Base-by-base conservation (phyloP, 2,888 invertebrate genomes). In the Exephanes ischioxanthus region DNA sequence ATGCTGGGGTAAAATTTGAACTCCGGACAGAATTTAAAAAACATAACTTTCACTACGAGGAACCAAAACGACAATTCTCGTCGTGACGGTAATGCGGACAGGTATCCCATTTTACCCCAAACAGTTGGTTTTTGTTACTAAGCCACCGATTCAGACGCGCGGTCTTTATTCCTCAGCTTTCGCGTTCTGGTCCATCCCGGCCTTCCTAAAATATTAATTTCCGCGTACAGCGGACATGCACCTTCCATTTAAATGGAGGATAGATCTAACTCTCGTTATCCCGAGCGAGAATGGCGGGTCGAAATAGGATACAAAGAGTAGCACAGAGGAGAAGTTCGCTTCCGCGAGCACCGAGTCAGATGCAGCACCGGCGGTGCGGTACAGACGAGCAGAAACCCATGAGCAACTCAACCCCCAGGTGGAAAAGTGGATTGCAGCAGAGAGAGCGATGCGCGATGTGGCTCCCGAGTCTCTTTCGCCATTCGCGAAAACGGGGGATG, bases 401-500 rank as follows among this genome's bases (percentile, higher is more conserved):
- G 72, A 77, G 73, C 61, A 63, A 63, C 70, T 66, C 16, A 19
- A 51, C 58, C 78, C 41, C 84, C 71, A 70, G 55, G 80, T 80
- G 72, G 61, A 81, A 81, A 81, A 81, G 78, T 85, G 85, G 78
- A 85, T 81, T 84, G 84, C 81, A 84, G 81, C 61, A 70, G 78
- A 68, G 73, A 73, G 41, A 78, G 73, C 63, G 48, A 66, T 19
- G 55, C 53, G 16, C 70, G 51, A 66, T 66, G 66, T 51, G n/a
- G n/a, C 19, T 33, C 11, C 72, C 33, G 48, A 66, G 45, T 14
- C 53, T 73, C 70, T 79, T 81, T 85, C 55, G 75, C 78, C 73
- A 66, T 71, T 72, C 55, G 73, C 81, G 68, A 70, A 77, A 61
- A 61, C 68, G 70, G 19, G 66, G 81, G 58, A 81, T 81, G 80